phyloP scores from a whole-genome alignment of 1,140 invertebrate genomes.

The Subanguina moxae region DNA sequence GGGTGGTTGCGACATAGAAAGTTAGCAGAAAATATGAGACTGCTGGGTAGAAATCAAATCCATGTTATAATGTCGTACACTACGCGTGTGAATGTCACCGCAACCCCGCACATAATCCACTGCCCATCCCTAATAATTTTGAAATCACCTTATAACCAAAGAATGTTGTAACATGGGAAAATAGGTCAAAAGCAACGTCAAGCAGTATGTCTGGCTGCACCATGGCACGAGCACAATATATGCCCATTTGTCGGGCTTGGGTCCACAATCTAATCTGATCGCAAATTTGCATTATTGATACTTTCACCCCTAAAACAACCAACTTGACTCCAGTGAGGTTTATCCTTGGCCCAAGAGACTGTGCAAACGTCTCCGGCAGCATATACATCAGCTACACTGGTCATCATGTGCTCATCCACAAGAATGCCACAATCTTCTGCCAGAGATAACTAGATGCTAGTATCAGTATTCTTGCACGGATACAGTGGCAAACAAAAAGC shows the following conservation, averaged over 20 bases:
- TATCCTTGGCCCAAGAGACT: conserved; percentile 71
- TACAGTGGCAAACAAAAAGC: too few species aligned
- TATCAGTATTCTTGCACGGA: too few species aligned
- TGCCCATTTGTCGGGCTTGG: conserved; percentile 93
- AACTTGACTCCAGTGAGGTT: conserved; percentile 76
- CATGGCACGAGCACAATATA: conserved; percentile 87
- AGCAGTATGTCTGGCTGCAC: conserved; percentile 62
- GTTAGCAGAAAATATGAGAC: too few species aligned
- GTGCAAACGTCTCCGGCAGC: conserved; percentile 89
- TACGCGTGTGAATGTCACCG: too few species aligned
- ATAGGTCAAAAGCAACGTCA: conserved; percentile 94
- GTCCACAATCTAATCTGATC: conserved; percentile 96
- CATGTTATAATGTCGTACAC: too few species aligned
- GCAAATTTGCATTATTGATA: too few species aligned
- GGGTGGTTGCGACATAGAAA: too few species aligned
- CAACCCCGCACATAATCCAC: too few species aligned
- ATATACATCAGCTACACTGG: conserved; percentile 74
- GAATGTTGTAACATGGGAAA: conserved; percentile 88
- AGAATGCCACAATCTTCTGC: conserved; percentile 65
- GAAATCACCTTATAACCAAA: conserved; percentile 81
- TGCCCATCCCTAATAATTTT: not conserved
- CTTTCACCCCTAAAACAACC: too few species aligned
- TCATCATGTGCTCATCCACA: conserved; percentile 81
- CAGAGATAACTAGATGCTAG: conserved; percentile 52
- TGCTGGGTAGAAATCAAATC: too few species aligned